Base-by-base conservation (phyloP, 2,113 vertebrate species). In the Thamnophis sirtalis region DNA sequence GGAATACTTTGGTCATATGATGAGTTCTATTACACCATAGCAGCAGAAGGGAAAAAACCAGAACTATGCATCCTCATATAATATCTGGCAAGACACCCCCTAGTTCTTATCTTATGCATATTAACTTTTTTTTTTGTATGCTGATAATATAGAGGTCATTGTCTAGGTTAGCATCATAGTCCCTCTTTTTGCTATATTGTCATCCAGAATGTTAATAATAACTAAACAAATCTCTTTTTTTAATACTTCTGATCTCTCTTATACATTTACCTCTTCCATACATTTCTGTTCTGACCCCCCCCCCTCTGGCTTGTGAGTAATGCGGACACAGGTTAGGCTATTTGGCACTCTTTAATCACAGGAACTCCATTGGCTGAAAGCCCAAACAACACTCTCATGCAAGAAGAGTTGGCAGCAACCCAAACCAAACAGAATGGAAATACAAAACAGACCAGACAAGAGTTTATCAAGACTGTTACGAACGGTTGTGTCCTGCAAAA, bases 1-100 rank as follows among this genome's bases (percentile, higher is more conserved):
- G 28, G 11, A 68, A 68, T 68, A 94, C 89, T 84, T 55, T 91
- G 91, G 73, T 87, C 89, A 92, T 93, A 94, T 90, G 85, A 96
- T 28, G 8, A n/a, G 38, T 58, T 92, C 95, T 73, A 5, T 93
- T 94, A 91, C n/a, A 13, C 94, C 96, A 95, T 88, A 0, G 95
- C 94, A 90, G 87, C 87, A 80, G 90, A 93, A 90, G 90, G 88
- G 92, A 89, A 93, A 60, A 86, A 26, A 92, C 24, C 28, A 95
- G 93, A 93, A 92, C 89, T 13, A 49, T 92, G 85, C 51, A 28
- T 43, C 87, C 90, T 92, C 93, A 56, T 56, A 0, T 54, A 90
- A 93, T 0, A 92, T 90, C 4, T 48, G 89, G 73, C 56, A 60
- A 91, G 87, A 63, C n/a, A 33, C 85, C 5, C 2, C 51, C 4